phyloP scores from a whole-genome alignment of 2,888 invertebrate genomes.

The Papilio gigon region DNA sequence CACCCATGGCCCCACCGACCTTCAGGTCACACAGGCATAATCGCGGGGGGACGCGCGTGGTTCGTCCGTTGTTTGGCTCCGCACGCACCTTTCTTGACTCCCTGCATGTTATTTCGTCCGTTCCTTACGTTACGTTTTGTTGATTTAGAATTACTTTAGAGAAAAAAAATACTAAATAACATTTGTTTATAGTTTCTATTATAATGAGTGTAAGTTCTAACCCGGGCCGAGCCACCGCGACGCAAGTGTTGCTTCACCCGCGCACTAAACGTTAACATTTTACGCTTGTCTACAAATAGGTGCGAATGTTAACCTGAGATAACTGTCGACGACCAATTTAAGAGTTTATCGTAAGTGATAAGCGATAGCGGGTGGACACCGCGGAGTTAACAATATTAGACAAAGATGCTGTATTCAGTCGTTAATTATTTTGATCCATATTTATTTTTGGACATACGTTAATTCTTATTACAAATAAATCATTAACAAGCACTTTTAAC shows the following conservation, averaged over 20 bases:
- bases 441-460: too few relatives aligned
- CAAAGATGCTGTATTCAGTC: too few relatives aligned
- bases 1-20: too few relatives aligned
- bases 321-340: constrained; percentile 52
- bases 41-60: too few relatives aligned
- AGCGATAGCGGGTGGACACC: constrained; percentile 42
- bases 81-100: too few relatives aligned
- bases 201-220: constrained; percentile 15
- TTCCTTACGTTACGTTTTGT: too few relatives aligned
- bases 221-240: constrained; percentile 11
- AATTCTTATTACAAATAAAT: not conserved
- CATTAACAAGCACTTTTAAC: not conserved
- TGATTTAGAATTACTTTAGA: too few relatives aligned
- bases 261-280: constrained; percentile 48
- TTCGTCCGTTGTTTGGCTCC: too few relatives aligned
- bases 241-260: constrained; percentile 25
- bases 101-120: too few relatives aligned
- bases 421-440: too few relatives aligned
- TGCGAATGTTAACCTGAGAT: constrained; percentile 59
- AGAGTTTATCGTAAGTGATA: constrained; percentile 43
- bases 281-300: constrained; percentile 61
- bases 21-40: too few relatives aligned
- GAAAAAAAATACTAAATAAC: not conserved
- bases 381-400: not conserved
- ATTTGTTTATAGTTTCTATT: constrained; percentile 2